Base-by-base conservation (phyloP, 2,888 invertebrate species). In the Gastrophysa polygoni region DNA sequence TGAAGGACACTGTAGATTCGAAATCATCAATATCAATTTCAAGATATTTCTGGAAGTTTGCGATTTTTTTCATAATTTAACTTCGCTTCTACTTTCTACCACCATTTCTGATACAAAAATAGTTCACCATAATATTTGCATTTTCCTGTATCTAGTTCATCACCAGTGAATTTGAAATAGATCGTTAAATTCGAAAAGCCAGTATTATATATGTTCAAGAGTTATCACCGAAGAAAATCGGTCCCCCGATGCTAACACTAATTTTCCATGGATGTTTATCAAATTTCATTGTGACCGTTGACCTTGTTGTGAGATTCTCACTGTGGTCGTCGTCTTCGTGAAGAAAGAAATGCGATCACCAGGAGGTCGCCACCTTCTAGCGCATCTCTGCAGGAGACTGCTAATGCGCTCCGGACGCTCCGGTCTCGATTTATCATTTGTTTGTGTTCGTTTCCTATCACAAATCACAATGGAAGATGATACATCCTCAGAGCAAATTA, bases 331-430 rank as follows among this genome's bases (percentile, higher is more conserved):
- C 38, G 2, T 38, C 38, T 8, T 14, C 38, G 38, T 10, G 14
- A 14, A 38, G 38, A 38, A 38, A 38, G 14, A 14, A 38, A 32
- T 11, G 32, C 7, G 21, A 38, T 10, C 54, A 43, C 43, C 54
- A 54, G 54, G 54, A 24, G 54, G 54, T 54, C 52, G 5, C 17
- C 54, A 54, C 54, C 54, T 54, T 43, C 16, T 21, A 43, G 44
- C 3, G 54, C 18, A 11, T 16, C 54, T 21, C 54, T 4, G 24
- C 44, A 8, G 54, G 54, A 24, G 54, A 43, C 54, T 43, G 24
- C 54, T 54, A 54, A 54, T 54, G 51, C 18, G 18, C 32, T 17
- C 16, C 32, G 20, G 51, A 24, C 34, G 21, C 14, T 32, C 32
- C 52, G 38, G n/a, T n/a, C n/a, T n/a, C n/a, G n/a, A 52, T 54